Conservation (phyloP, 1,140 invertebrate species). For the Limonius californicus region DNA sequence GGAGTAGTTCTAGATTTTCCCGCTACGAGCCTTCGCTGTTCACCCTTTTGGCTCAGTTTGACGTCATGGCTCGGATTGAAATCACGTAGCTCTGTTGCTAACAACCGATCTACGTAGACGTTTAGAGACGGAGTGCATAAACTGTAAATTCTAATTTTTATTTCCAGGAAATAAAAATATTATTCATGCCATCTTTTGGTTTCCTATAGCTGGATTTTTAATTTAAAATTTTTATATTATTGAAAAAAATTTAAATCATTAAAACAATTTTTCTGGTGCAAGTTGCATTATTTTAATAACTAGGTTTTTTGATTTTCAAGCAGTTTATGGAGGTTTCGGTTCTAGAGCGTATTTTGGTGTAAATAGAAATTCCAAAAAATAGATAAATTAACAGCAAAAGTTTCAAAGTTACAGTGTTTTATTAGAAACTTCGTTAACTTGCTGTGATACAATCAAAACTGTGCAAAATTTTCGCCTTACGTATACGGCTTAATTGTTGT, state of each 20-base stretch:
- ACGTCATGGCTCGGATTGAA: conserved; percentile 35
- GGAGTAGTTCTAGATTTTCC: conserved; percentile 29
- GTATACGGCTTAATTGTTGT: conserved; percentile 24
- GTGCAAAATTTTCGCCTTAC: conserved; percentile 24
- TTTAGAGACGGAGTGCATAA: neutral
- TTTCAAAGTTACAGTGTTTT: neutral
- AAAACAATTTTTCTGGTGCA: no score
- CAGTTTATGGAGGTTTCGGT: no score
- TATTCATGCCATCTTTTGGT: no score
- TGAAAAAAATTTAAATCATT: no score
- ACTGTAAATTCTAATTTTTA: neutral
- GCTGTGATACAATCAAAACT: conserved; percentile 35
- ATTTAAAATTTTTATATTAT: no score
- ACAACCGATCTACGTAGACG: neutral
- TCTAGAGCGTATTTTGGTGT: no score
- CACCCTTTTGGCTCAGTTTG: conserved; percentile 34
- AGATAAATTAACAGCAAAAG: no score
- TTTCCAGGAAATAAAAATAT: neutral
- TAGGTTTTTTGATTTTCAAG: no score
- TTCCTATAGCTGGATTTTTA: no score
- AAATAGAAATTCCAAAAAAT: no score
- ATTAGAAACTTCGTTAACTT: conserved; percentile 29
- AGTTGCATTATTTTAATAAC: no score
- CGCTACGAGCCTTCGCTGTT: conserved; percentile 19
- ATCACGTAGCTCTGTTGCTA: conserved; percentile 22